Percentiles rank a stretch among this genome's conserved stretches.
These are phyloP conservation scores for Cosmopolites sordidus DNA, from an alignment of 2,888 invertebrate genomes.

Conservation along the genomic window DNA sequence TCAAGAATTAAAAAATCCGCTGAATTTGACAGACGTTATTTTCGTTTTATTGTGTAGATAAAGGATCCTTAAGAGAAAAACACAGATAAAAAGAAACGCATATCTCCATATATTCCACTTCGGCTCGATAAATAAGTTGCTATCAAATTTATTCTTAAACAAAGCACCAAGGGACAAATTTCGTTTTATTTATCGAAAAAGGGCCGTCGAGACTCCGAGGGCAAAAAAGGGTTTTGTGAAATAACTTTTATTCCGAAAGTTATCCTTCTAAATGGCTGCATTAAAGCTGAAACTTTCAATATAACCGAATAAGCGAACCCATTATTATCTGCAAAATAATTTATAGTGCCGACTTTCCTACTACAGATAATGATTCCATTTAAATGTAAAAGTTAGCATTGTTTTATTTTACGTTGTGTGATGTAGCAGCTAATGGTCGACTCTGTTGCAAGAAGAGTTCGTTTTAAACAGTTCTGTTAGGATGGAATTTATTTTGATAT, in stretches of 20 bases:
- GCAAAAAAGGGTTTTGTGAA: constrained; percentile 22
- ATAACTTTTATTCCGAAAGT: constrained; percentile 19
- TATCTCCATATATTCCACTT: too few species aligned
- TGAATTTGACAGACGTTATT: too few species aligned
- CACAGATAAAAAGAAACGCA: too few species aligned
- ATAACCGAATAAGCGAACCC: background rate
- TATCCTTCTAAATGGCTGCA: constrained; percentile 13
- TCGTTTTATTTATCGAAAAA: constrained; percentile 14
- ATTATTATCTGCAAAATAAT: constrained; percentile 1
- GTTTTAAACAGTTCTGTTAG: too few species aligned
- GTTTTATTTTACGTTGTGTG: too few species aligned
- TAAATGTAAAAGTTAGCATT: too few species aligned
- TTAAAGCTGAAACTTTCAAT: constrained; percentile 5
- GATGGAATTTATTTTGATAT: too few species aligned
- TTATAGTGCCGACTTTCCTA: background rate
- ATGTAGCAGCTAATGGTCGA: too few species aligned
- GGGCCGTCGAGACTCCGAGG: background rate
- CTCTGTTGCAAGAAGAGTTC: too few species aligned
- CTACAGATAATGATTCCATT: background rate
- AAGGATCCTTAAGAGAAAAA: too few species aligned
- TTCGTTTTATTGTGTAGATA: too few species aligned
- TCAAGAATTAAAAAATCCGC: too few species aligned
- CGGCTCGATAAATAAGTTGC: constrained; percentile 6
- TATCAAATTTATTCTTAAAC: constrained; percentile 8
- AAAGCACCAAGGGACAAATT: constrained; percentile 17